Conservation (phyloP, 2,888 invertebrate genomes). For the Sinohyriopsis cumingii region DNA sequence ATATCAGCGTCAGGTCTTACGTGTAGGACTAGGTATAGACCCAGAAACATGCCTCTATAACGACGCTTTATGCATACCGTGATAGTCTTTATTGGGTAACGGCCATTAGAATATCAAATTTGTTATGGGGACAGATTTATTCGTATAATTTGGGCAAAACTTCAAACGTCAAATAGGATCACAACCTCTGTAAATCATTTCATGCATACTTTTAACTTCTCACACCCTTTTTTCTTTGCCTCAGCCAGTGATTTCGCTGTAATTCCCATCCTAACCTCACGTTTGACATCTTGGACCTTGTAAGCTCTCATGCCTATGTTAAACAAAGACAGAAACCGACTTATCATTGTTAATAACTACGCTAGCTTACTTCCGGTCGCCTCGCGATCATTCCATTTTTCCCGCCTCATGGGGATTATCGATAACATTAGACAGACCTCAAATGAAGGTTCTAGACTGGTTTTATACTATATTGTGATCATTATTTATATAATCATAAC, state of each 20-base stretch:
- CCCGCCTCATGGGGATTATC: constrained; percentile 1
- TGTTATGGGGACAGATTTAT: too few species aligned
- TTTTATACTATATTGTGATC: background rate
- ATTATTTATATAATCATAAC: background rate
- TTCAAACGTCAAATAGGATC: too few species aligned
- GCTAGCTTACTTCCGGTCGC: background rate
- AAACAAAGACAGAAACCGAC: constrained; percentile 52
- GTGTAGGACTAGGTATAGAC: too few species aligned
- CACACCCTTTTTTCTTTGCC: constrained; percentile 54
- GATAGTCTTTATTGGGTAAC: too few species aligned
- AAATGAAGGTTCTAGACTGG: background rate
- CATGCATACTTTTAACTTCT: constrained; percentile 50
- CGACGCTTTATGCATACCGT: too few species aligned
- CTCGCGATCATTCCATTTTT: constrained; percentile 6
- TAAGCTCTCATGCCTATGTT: constrained; percentile 60
- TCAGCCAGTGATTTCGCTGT: constrained; percentile 57
- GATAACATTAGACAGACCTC: background rate
- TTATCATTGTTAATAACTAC: constrained; percentile 32
- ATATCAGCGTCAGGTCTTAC: too few species aligned
- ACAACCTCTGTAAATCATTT: too few species aligned
- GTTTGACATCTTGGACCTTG: constrained; percentile 55
- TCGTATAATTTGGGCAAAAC: too few species aligned
- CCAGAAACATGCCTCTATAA: too few species aligned
- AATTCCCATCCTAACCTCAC: constrained; percentile 50
- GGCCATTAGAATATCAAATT: too few species aligned